These are phyloP conservation scores for Drosophila punjabiensis DNA, from an alignment of 1,140 invertebrate species.

Conservation along the genomic window DNA sequence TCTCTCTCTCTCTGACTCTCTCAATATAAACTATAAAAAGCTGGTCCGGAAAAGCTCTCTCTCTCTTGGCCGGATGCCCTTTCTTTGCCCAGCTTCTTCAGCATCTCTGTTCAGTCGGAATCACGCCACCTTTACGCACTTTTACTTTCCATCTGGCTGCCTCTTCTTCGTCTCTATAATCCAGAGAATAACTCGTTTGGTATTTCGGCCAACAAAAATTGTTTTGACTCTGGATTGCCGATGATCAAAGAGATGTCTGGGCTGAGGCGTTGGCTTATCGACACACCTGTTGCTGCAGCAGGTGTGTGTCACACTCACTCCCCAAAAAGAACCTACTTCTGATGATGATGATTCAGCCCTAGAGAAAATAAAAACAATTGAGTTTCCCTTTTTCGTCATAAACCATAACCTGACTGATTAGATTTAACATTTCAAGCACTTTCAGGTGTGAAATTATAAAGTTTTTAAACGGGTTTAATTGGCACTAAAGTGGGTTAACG, in stretches of 20 bases:
- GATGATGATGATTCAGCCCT: constrained; percentile 22
- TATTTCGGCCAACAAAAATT: constrained; percentile 25
- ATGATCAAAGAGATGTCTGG: constrained; percentile 8
- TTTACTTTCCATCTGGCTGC: constrained; percentile 58
- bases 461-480: neutral
- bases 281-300: constrained; percentile 27
- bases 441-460: neutral
- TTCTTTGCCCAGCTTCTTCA: constrained; percentile 14
- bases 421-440: constrained; percentile 3
- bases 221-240: constrained; percentile 33
- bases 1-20: neutral
- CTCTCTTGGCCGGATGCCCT: constrained; percentile 5
- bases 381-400: constrained; percentile 10
- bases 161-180: constrained; percentile 11
- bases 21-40: neutral
- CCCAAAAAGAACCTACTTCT: constrained; percentile 9
- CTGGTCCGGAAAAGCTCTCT: constrained; percentile 1
- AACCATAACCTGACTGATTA: constrained; percentile 4
- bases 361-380: constrained; percentile 2
- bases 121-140: constrained; percentile 63
- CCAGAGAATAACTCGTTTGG: constrained; percentile 36
- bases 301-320: constrained; percentile 28
- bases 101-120: constrained; percentile 1
- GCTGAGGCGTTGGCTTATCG: constrained; percentile 16
- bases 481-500: neutral